Evolutionary conservation across 1,140 invertebrate genomes (phyloP).

Genomic region (Anagrus nilaparvatae): DNA sequence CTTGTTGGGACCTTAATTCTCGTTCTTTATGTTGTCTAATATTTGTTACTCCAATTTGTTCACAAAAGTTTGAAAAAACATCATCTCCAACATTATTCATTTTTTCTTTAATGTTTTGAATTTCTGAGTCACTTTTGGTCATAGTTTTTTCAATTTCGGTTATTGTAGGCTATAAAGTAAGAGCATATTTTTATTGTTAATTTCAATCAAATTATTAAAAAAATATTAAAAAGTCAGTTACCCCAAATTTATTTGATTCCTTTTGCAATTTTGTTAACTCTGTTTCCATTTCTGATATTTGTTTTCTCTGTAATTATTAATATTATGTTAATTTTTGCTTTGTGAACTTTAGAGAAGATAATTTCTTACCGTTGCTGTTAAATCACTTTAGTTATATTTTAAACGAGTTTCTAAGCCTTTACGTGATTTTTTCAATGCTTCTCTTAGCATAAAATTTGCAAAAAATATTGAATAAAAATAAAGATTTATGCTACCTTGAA

Average conservation of each 20-base stretch:
- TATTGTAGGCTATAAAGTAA: constrained; percentile 36
- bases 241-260: constrained; percentile 66
- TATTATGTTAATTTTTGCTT: too few species aligned
- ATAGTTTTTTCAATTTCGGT: constrained; percentile 58
- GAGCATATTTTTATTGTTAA: too few species aligned
- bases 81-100: constrained; percentile 97
- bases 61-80: constrained; percentile 90
- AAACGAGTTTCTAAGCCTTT: constrained; percentile 94
- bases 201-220: too few species aligned
- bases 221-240: too few species aligned
- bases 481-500: constrained; percentile 96
- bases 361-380: constrained; percentile 65
- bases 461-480: too few species aligned
- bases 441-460: too few species aligned
- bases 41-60: constrained; percentile 88
- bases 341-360: too few species aligned
- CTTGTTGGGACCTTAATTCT: constrained; percentile 90
- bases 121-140: constrained; percentile 72
- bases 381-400: constrained; percentile 88
- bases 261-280: constrained; percentile 59
- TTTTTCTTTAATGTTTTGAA: constrained; percentile 87
- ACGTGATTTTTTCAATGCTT: constrained; percentile 90
- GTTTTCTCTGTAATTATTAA: constrained; percentile 61
- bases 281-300: constrained; percentile 62
- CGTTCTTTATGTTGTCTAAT: constrained; percentile 98